A percentile compares a stretch with the other conserved stretches of the same genome.
These are phyloP conservation scores for Ptychobarbus kaznakovi DNA, from an alignment of 2,797 vertebrate species.

Conservation along the genomic window DNA sequence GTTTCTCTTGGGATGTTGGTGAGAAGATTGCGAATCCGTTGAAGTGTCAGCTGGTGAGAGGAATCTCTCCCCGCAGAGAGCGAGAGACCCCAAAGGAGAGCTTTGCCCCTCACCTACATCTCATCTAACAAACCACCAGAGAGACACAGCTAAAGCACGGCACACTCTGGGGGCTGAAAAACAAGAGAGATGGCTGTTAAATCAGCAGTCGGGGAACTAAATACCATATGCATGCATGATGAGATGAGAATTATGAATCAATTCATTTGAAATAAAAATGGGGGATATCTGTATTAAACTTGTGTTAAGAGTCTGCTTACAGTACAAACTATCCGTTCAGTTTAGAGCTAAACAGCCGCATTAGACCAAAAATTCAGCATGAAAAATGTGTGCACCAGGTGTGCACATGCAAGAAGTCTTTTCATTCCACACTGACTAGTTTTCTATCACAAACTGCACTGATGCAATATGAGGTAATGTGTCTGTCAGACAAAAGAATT, in stretches of 20 bases:
- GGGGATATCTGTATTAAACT: not conserved
- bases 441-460: slow-evolving; percentile 37
- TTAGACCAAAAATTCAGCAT: not conserved
- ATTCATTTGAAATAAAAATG: not conserved
- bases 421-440: slow-evolving; percentile 32
- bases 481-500: slow-evolving; percentile 39
- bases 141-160: slow-evolving; percentile 15
- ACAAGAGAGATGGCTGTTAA: not conserved
- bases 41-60: slow-evolving; percentile 43
- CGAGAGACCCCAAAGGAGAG: slow-evolving; percentile 25
- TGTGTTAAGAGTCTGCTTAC: not conserved
- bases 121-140: slow-evolving; percentile 43
- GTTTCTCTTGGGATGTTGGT: slow-evolving; percentile 35
- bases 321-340: not conserved
- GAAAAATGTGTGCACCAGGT: slow-evolving; percentile 13
- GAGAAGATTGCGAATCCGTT: slow-evolving; percentile 37
- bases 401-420: not conserved
- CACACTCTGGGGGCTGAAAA: slow-evolving; percentile 19
- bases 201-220: not conserved
- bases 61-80: slow-evolving; percentile 16
- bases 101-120: slow-evolving; percentile 31
- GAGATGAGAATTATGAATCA: not conserved
- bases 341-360: not conserved
- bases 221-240: not conserved
- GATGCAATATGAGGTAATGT: slow-evolving; percentile 45